Evolutionary conservation across 2,888 invertebrate species (phyloP).

Genomic region (Tuberolachnus salignus): DNA sequence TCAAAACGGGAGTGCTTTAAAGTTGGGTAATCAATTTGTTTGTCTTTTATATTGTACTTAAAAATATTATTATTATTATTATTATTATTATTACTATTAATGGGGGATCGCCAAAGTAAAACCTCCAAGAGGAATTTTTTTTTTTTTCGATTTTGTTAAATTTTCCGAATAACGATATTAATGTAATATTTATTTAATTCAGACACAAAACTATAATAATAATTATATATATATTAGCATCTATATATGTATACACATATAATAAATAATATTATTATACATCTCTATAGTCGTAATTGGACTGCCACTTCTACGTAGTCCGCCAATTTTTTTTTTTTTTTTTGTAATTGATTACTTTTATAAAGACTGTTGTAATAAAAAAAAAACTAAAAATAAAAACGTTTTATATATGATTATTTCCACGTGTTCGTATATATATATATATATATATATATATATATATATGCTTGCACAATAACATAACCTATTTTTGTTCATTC

Average conservation of each 20-base stretch:
- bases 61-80: conserved; percentile 23
- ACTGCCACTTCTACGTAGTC: conserved; percentile 18
- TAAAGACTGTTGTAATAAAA: conserved; percentile 54
- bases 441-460: too few species aligned
- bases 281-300: conserved; percentile 23
- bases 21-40: conserved; percentile 1
- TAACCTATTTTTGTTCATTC: not conserved
- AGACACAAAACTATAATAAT: not conserved
- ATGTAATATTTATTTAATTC: conserved; percentile 33
- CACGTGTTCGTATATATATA: not conserved
- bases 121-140: not conserved
- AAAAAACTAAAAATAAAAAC: conserved; percentile 12
- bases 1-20: conserved; percentile 9
- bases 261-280: not conserved
- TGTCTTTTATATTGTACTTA: not conserved
- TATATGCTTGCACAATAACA: not conserved
- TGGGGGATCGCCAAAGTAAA: conserved; percentile 15
- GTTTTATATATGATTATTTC: conserved; percentile 35
- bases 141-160: not conserved
- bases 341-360: conserved; percentile 45
- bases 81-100: conserved; percentile 21
- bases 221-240: conserved; percentile 2
- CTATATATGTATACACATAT: not conserved
- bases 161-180: conserved; percentile 4
- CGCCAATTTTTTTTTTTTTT: conserved; percentile 43